Base-by-base conservation (phyloP, 2,113 vertebrate genomes). In the Sterrhoptilus dennistouni region DNA sequence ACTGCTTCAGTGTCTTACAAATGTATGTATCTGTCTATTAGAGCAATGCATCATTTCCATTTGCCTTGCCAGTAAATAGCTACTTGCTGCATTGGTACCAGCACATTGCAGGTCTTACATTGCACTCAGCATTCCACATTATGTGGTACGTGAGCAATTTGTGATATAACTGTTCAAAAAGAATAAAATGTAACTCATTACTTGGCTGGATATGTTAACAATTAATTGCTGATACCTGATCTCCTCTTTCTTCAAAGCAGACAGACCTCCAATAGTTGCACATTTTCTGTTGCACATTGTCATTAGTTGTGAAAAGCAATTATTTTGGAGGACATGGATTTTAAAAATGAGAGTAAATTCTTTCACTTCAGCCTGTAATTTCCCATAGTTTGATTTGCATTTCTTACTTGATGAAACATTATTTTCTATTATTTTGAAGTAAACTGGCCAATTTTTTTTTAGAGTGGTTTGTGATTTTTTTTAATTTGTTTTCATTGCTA, bases 21-120 rank as follows among this genome's bases (percentile, higher is more conserved):
- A 33, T 16, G 2, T 9, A 4, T 25, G 1, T 29, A 1, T 49
- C 1, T 86, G 23, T 57, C 29, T 21, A 0, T 29, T 63, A 17
- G 42, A 42, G 22, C 9, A 72, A 2, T 28, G 19, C 12, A n/a
- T 83, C 2, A 20, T n/a, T 23, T 52, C 4, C 29, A 0, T 17
- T 64, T 68, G 36, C 9, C 65, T 59, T 59, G 15, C 23, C 8
- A 21, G 3, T 36, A 33, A 66, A 45, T 17, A 38, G 10, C 35
- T 53, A 1, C 27, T 28, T 71, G 33, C 38, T 47, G 3, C 27
- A 7, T 27, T 21, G 33, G 52, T 29, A 10, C 35, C 47, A 56
- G 60, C 7, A 49, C 3, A 1, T 16, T 71, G 7, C 14, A 38
- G 31, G 35, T 38, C 29, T 63, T 24, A 11, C 0, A 2, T 31